These are phyloP conservation scores for Ariolimax columbianus DNA, from an alignment of 2,888 invertebrate genomes.

Conservation along the genomic window DNA sequence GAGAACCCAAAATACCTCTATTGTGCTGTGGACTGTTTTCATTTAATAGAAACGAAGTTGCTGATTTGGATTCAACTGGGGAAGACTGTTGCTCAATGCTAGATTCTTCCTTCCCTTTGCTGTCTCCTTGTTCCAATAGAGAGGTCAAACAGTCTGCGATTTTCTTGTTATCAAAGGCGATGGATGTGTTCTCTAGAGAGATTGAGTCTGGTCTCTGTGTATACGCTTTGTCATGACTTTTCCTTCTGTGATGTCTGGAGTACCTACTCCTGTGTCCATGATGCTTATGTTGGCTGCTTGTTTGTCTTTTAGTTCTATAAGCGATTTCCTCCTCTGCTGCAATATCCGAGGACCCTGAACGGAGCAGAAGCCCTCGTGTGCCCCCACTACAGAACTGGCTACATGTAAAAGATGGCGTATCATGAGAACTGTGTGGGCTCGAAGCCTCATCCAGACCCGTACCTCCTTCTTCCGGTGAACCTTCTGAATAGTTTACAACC, in stretches of 20 bases:
- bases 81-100: background rate
- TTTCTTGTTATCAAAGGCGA: background rate
- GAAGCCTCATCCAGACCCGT: background rate
- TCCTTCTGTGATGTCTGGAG: constrained; percentile 1
- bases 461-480: background rate
- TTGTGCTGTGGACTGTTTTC: background rate
- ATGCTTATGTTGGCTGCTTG: background rate
- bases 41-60: background rate
- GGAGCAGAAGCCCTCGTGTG: background rate
- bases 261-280: background rate
- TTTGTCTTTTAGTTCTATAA: background rate
- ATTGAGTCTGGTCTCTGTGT: background rate
- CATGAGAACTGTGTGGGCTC: background rate
- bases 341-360: background rate
- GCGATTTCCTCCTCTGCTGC: background rate
- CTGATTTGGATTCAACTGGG: background rate
- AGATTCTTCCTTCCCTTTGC: background rate
- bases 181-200: background rate
- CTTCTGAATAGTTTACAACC: background rate
- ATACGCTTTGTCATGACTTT: background rate
- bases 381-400: background rate
- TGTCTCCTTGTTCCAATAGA: background rate
- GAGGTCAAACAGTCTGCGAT: background rate
- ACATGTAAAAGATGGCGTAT: background rate
- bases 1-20: background rate